Percentiles rank a stretch among this genome's conserved stretches.
Conservation (phyloP, 1,140 invertebrate genomes). For the Halesus radiatus region DNA sequence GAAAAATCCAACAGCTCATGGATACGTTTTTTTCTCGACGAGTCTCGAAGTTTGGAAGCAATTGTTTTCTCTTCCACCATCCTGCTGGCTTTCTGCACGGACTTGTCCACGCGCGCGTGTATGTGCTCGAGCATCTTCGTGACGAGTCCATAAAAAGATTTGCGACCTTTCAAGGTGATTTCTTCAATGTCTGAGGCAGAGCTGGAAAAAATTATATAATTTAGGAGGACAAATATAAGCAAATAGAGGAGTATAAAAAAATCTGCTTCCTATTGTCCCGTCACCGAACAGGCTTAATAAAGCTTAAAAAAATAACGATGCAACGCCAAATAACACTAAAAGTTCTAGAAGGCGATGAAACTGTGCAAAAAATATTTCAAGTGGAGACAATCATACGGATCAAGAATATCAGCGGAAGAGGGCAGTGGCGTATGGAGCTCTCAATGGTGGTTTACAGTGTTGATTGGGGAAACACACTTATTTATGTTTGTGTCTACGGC, state of each 20-base stretch:
- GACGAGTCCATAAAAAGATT: neutral
- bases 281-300: no score
- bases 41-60: neutral
- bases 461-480: no score
- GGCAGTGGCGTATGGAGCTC: no score
- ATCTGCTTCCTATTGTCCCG: neutral
- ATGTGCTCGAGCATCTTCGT: neutral
- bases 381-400: no score
- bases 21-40: neutral
- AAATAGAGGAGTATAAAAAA: neutral
- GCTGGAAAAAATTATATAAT: neutral
- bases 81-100: neutral
- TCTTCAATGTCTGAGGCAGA: neutral
- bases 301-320: no score
- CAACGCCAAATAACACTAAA: no score
- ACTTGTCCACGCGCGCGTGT: neutral
- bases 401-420: no score
- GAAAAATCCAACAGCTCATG: no score
- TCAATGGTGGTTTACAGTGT: no score
- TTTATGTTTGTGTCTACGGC: no score
- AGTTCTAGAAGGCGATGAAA: no score
- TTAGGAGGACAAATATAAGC: neutral
- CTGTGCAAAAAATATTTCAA: no score
- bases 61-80: conserved; percentile 1
- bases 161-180: neutral